Base-by-base conservation (phyloP, 2,113 vertebrate species). In the Misgurnus mizolepis region DNA sequence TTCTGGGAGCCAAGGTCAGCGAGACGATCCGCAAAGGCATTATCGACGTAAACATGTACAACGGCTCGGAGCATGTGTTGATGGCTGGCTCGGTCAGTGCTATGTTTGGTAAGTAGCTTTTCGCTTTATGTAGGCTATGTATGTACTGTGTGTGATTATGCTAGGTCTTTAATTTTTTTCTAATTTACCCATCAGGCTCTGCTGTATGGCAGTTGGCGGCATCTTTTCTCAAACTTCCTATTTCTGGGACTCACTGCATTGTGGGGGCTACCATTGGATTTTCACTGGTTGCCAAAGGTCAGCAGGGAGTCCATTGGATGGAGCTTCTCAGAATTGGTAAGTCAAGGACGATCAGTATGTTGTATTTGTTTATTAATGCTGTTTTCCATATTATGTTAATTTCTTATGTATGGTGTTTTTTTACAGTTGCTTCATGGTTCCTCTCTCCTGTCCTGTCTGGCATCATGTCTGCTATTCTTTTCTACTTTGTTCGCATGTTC, bases 181-280 rank as follows among this genome's bases (percentile, higher is more conserved):
- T 62, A 45, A 22, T 18, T n/a, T 65, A 10, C 17, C 17, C 61
- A 64, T 75, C 86, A 99, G 97, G 98, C 80, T 99, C 98, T 73
- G 97, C 97, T 77, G 96, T 96, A 69, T 99, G 98, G 98, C 98
- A 99, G 87, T 92, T 99, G 66, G 86, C 88, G 7, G 98, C 98
- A 88, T 99, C 98, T 0, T 99, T 98, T 88, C 93, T 99, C 88
- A 98, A 96, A 91, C 95, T 99, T 5, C 98, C 98, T 61, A 99
- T 99, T 80, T 99, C 98, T 87, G 98, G 98, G 66, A 99, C 98
- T 47, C 98, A 99, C 89, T 99, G 98, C 87, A 99, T 99, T 6
- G 97, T 98, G 8, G 98, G 97, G n/a, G 98, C 97, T 0, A 99
- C 97, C 45, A 97, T 99, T 6, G 97, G 98, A 62, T 99, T 94